Evolutionary conservation across 2,888 invertebrate species (phyloP), one percentile per base, ranked within the genome.

Genomic region (Tetragonisca angustula): DNA sequence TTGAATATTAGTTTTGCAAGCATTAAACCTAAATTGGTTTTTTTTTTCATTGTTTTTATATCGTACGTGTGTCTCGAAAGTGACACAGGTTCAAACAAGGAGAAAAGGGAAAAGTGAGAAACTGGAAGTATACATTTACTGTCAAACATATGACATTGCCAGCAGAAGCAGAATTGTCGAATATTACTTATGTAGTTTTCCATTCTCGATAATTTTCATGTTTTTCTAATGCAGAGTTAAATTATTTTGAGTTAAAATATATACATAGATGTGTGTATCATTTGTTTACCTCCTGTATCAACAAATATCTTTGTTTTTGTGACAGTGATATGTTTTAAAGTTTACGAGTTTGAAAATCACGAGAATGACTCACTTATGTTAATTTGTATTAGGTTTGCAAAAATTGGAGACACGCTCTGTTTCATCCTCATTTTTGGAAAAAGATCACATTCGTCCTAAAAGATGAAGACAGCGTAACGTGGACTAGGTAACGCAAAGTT

Each of bases 391-490:
- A 94, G 94, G 94, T 94, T 67, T 96, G 96, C 93, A 95, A 94
- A 79, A 95, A 96, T 87, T 96, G 96, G 96, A 95, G 96, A 84
- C 94, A 93, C 72, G 95, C 95, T 19, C 91, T 95, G 71, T 93
- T 94, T 78, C 94, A 94, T 91, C 94, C 95, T 71, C 93, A 93
- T 84, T 95, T 95, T 83, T 95, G 95, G 95, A 94, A 94, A 76
- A 94, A 92, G 83, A 94, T 95, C 61, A 92, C 93, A 67, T 95
- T 95, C 72, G 92, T 92, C 49, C 91, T 94, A 43, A 92, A 91
- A 74, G 93, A 95, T 84, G 89, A 92, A 80, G 93, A 94, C 72
- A 94, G 92, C 77, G 87, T 94, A 81, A 86, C 89, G 72, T 94
- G 94, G 93, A 91, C 93, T 81, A 92, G 93, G 94, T 94, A 77